phyloP scores from a whole-genome alignment of 2,797 vertebrate species.

The Lutjanus argentimaculatus region DNA sequence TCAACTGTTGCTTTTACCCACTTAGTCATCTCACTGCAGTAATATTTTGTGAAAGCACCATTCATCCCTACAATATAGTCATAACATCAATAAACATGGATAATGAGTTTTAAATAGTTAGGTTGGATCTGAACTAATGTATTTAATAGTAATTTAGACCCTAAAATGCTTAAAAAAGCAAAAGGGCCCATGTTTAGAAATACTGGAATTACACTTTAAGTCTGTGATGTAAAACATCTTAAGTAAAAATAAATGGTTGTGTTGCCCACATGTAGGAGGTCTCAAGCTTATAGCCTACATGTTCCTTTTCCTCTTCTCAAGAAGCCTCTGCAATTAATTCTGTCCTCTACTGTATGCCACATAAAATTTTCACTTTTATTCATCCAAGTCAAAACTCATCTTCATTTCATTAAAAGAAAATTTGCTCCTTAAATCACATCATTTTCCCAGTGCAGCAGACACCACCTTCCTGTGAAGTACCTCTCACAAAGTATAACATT shows the following conservation, averaged over 20 bases:
- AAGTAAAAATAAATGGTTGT: neutral
- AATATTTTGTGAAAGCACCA: too few relatives aligned
- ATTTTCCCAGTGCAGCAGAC: slow-evolving; percentile 58
- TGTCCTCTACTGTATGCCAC: slow-evolving; percentile 49
- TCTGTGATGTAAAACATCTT: neutral
- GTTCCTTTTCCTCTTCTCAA: slow-evolving; percentile 32
- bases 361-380: slow-evolving; percentile 69
- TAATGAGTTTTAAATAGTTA: too few relatives aligned
- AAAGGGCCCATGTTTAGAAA: too few relatives aligned
- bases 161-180: too few relatives aligned
- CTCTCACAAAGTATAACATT: slow-evolving; percentile 52
- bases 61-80: too few relatives aligned
- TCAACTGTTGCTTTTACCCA: too few relatives aligned
- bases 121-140: too few relatives aligned
- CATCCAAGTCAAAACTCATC: slow-evolving; percentile 72
- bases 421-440: slow-evolving; percentile 67
- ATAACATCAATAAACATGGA: too few relatives aligned
- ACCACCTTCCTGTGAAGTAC: slow-evolving; percentile 50
- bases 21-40: too few relatives aligned
- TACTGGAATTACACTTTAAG: neutral
- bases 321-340: slow-evolving; percentile 64
- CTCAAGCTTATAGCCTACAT: neutral
- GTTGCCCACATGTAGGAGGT: neutral
- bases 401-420: slow-evolving; percentile 76
- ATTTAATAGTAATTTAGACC: too few relatives aligned